Evolutionary conservation across 2,113 vertebrate species (phyloP), one percentile per base, ranked within the genome.

Genomic region (Chlorodrepanis virens): DNA sequence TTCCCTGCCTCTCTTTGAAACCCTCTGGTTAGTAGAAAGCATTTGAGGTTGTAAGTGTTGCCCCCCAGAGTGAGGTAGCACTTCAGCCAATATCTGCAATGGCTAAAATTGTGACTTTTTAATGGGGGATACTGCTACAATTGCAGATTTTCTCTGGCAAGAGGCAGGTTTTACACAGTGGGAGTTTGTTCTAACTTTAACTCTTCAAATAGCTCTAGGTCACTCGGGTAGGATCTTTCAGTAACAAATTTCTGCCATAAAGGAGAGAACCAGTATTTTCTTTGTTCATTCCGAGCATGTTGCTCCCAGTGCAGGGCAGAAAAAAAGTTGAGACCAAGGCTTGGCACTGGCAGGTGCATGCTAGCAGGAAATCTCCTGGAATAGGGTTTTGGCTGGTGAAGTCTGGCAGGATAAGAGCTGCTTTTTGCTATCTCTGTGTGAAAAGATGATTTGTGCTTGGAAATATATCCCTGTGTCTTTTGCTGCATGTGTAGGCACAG

Each of bases 1-100:
- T 96, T 87, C 53, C 7, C 44, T 64, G 53, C 67, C 45, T 68
- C 31, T 81, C 79, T 96, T 92, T 93, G 64, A 87, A 96, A 80
- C 57, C 35, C 17, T 90, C 42, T 92, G 89, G 67, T 92, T 57
- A 78, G 60, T 33, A 93, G 81, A 81, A 95, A 94, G 45, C 1
- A 2, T 75, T 93, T 94, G 59, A 59, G 28, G 29, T 79, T 94
- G 29, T 23, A 94, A 77, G 53, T n/a, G 19, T 47, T 93, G 50
- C 28, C 61, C 61, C 61, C 60, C 21, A 29, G 87, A 90, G 63
- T 49, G 57, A 75, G 24, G 28, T 5, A 54, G 42, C 17, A 35
- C 79, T 57, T 52, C 22, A 29, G 25, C 92, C 25, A 19, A 14
- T 85, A 78, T 78, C 80, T 7, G 18, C 59, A 71, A 5, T 71